phyloP scores from a whole-genome alignment of 1,140 invertebrate species.

The Drosophila pallidifrons region DNA sequence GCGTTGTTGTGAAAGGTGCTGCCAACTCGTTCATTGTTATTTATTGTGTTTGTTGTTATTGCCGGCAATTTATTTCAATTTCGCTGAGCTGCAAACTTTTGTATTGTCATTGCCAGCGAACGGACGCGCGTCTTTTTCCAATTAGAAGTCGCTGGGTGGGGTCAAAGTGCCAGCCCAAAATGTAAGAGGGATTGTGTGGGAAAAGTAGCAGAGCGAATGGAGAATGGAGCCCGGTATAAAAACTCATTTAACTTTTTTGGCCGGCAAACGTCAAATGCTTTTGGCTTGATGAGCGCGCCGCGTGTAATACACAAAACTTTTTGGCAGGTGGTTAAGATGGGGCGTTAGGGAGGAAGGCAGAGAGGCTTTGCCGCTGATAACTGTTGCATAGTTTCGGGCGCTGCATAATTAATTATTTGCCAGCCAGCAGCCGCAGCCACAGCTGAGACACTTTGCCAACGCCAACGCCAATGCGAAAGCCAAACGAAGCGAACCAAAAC shows the following conservation, averaged over 20 bases:
- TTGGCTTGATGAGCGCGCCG: conserved; percentile 54
- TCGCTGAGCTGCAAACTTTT: conserved; percentile 73
- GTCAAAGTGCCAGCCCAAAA: not conserved
- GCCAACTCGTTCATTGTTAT: conserved; percentile 81
- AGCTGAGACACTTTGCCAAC: conserved; percentile 42
- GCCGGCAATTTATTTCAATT: conserved; percentile 84
- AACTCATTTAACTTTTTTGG: conserved; percentile 81
- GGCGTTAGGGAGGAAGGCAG: not conserved
- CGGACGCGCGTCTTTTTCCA: conserved; percentile 73
- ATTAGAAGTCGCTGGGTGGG: conserved; percentile 60
- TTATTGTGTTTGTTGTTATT: conserved; percentile 81
- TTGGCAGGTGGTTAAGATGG: conserved; percentile 47
- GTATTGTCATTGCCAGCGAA: conserved; percentile 74
- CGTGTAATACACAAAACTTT: conserved; percentile 71
- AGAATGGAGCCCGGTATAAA: conserved; percentile 53
- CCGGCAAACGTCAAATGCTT: conserved; percentile 71
- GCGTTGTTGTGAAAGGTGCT: conserved; percentile 50
- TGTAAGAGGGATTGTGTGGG: too few relatives aligned
- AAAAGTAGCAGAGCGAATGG: not conserved
- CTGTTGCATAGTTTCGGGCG: conserved; percentile 74
- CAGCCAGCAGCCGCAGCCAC: conserved; percentile 19
- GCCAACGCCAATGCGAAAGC: conserved; percentile 26
- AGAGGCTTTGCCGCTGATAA: conserved; percentile 44
- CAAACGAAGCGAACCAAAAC: conserved; percentile 42
- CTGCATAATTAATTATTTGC: conserved; percentile 78